Evolutionary conservation across 92 coral and sea anemone genomes (phyloP).

Genomic region (Meandrina meandrites): DNA sequence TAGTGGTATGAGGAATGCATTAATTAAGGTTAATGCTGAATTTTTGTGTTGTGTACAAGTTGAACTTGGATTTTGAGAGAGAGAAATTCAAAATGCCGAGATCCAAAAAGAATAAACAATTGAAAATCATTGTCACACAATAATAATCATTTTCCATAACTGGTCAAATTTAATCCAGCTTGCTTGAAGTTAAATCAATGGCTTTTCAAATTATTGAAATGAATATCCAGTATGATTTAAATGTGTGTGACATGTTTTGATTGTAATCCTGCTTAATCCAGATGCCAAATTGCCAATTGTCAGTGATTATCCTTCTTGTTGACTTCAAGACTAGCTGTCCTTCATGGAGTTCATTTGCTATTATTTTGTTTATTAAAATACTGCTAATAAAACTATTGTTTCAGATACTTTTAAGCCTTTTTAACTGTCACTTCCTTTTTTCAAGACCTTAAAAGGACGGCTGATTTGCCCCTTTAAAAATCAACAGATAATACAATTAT

Average conservation of each 20-base stretch:
- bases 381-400: background rate
- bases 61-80: background rate
- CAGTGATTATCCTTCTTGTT: background rate
- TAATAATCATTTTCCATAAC: background rate
- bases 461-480: background rate
- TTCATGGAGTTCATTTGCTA: background rate
- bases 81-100: background rate
- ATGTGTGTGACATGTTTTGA: background rate
- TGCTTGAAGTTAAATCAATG: background rate
- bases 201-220: background rate
- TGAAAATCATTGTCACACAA: no score
- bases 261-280: background rate
- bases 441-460: background rate
- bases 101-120: background rate
- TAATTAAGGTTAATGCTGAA: background rate
- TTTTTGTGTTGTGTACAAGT: background rate
- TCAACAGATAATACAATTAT: background rate
- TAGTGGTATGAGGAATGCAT: background rate
- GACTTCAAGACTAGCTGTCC: background rate
- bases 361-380: background rate
- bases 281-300: background rate
- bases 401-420: background rate
- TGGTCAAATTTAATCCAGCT: background rate
- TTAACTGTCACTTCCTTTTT: background rate
- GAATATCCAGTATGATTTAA: background rate